These are phyloP conservation scores for Enteromius thamalakanensis DNA, from an alignment of 2,797 vertebrate species.

Conservation along the genomic window DNA sequence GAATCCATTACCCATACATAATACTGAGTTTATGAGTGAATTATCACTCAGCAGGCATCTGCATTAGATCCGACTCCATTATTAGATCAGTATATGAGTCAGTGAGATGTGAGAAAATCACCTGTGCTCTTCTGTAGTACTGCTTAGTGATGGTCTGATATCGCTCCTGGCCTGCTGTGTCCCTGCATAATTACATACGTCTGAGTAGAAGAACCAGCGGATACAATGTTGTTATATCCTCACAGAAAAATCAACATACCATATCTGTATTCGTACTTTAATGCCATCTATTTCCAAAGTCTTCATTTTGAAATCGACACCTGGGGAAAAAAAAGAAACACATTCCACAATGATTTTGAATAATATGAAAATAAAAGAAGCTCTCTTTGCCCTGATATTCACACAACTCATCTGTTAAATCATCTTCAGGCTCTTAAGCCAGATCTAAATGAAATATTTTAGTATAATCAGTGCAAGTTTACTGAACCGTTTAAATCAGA, in stretches of 20 bases:
- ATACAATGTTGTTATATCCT: background rate
- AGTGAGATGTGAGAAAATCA: slow-evolving; percentile 55
- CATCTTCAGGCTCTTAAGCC: background rate
- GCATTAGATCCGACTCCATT: background rate
- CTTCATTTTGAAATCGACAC: slow-evolving; percentile 99
- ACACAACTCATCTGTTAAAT: background rate
- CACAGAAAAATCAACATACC: slow-evolving; percentile 79
- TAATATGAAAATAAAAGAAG: background rate
- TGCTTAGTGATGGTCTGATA: slow-evolving; percentile 99
- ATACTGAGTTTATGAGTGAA: slow-evolving; percentile 13
- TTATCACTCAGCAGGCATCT: background rate
- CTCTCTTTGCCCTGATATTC: background rate
- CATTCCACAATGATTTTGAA: background rate
- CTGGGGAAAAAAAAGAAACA: slow-evolving; percentile 69
- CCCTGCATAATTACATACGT: slow-evolving; percentile 75
- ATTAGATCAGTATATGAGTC: background rate
- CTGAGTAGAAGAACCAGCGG: slow-evolving; percentile 9
- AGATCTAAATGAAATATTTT: background rate
- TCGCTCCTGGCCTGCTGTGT: slow-evolving; percentile 94
- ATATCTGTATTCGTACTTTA: slow-evolving; percentile 98
- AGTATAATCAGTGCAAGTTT: background rate
- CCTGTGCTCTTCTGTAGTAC: slow-evolving; percentile 97
- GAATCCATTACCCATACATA: background rate
- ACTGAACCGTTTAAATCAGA: background rate
- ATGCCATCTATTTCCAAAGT: slow-evolving; percentile 95